phyloP scores from a whole-genome alignment of 2,113 vertebrate genomes.

The Fulmarus glacialis region DNA sequence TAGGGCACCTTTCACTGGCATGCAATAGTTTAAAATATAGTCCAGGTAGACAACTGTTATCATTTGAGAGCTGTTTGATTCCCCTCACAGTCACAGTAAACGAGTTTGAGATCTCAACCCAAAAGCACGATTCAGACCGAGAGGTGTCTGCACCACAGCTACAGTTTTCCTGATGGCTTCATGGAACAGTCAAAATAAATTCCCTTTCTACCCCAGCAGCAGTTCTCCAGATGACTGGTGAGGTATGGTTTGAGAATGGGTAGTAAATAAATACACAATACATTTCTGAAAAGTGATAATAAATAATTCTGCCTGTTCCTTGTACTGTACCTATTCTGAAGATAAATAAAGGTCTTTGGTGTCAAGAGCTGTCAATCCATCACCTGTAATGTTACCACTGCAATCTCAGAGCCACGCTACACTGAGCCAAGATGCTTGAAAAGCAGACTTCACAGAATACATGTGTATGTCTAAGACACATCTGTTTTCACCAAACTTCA shows the following conservation, averaged over 20 bases:
- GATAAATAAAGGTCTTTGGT: neutral
- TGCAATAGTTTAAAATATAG: fast-evolving
- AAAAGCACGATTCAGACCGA: neutral
- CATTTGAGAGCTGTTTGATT: neutral
- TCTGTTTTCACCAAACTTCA: neutral
- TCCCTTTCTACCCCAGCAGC: neutral
- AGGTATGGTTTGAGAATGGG: neutral
- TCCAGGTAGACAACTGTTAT: neutral
- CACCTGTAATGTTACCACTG: neutral
- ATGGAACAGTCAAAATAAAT: neutral
- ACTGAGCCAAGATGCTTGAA: neutral
- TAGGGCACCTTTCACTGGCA: neutral
- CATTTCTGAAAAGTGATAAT: neutral
- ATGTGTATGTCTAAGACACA: neutral
- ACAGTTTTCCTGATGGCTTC: neutral
- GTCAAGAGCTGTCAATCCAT: neutral
- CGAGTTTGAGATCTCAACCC: neutral
- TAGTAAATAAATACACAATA: constrained; percentile 4
- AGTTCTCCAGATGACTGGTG: neutral
- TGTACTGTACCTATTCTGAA: neutral
- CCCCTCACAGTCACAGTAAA: neutral
- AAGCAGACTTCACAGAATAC: neutral
- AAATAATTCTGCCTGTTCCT: neutral
- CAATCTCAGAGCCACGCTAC: neutral
- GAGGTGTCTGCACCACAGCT: neutral